Evolutionary conservation across 2,113 vertebrate genomes (phyloP).

Genomic region (Sprattus sprattus): DNA sequence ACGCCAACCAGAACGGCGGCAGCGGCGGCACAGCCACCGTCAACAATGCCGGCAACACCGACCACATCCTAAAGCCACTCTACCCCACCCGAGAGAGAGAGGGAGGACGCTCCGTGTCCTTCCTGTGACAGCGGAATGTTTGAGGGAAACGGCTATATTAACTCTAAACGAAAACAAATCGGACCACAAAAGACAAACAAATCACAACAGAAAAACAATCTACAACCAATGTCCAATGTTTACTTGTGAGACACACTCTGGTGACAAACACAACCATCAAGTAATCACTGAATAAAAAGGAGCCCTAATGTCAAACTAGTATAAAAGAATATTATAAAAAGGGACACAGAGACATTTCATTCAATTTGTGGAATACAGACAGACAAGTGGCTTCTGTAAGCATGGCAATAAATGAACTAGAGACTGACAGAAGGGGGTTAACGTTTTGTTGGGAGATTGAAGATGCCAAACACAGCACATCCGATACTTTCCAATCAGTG

Average conservation of each 20-base stretch:
- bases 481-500: slow-evolving; percentile 41
- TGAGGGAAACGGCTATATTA: not conserved
- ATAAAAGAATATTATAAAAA: slow-evolving; percentile 30
- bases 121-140: slow-evolving; percentile 42
- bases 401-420: slow-evolving; percentile 82
- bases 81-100: slow-evolving; percentile 52
- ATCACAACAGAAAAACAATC: slow-evolving; percentile 21
- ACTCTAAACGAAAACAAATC: not conserved
- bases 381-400: slow-evolving; percentile 54
- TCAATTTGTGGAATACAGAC: slow-evolving; percentile 21
- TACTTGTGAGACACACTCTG: slow-evolving; percentile 64
- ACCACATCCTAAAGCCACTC: slow-evolving; percentile 56
- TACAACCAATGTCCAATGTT: slow-evolving; percentile 76
- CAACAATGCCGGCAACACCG: slow-evolving; percentile 39
- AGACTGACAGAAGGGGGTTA: slow-evolving; percentile 38
- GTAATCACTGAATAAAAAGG: slow-evolving; percentile 43
- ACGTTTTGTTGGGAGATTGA: slow-evolving; percentile 41
- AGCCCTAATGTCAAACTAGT: slow-evolving; percentile 33
- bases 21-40: slow-evolving; percentile 51
- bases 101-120: slow-evolving; percentile 48
- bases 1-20: slow-evolving; percentile 72
- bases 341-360: slow-evolving; percentile 22
- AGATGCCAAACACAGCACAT: slow-evolving; percentile 54
- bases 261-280: slow-evolving; percentile 49
- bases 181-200: slow-evolving; percentile 37